Evolutionary conservation across 2,888 invertebrate species (phyloP).

Genomic region (Protonemura montana): DNA sequence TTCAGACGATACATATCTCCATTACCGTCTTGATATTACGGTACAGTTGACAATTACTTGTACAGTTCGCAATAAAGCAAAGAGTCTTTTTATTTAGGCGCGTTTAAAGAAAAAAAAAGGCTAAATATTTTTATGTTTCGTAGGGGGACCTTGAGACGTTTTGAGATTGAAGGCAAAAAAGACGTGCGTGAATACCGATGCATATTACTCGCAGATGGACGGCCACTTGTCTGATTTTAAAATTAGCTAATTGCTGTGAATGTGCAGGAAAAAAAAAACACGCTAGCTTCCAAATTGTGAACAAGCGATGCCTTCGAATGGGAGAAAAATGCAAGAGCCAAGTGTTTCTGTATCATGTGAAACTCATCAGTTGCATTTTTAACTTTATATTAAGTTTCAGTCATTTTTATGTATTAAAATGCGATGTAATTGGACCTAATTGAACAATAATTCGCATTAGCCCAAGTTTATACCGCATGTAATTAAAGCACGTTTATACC

Average conservation of each 20-base stretch:
- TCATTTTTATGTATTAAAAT: background rate
- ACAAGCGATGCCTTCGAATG: background rate
- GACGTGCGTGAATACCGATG: background rate
- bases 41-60: background rate
- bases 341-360: background rate
- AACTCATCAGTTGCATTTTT: background rate
- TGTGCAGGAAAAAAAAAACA: background rate
- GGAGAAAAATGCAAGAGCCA: background rate
- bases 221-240: background rate
- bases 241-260: conserved; percentile 7
- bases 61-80: background rate
- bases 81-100: background rate
- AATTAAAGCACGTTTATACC: background rate
- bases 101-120: background rate
- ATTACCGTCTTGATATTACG: background rate
- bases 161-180: background rate
- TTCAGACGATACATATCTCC: background rate
- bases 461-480: background rate
- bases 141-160: background rate
- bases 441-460: background rate
- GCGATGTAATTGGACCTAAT: background rate
- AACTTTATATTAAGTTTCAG: background rate
- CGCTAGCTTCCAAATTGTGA: background rate
- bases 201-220: background rate
- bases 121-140: background rate